Evolutionary conservation across 2,888 invertebrate species (phyloP).

Genomic region (Stenolophus ochropezus): DNA sequence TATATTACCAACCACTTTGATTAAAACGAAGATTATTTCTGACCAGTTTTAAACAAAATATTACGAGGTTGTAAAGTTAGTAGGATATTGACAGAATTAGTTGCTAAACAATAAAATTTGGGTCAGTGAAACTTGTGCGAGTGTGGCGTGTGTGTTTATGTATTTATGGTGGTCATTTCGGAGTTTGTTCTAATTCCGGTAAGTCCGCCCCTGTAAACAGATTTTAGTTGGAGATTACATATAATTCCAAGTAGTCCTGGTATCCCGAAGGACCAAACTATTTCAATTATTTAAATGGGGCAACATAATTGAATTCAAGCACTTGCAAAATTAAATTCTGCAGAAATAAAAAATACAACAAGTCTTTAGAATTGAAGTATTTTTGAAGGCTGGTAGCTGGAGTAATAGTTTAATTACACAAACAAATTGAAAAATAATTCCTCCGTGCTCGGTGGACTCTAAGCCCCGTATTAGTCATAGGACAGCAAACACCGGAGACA

Average conservation of each 20-base stretch:
- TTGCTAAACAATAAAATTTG: not conserved
- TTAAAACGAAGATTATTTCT: no score
- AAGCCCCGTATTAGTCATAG: not conserved
- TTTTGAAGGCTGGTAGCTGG: not conserved
- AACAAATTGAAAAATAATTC: constrained; percentile 15
- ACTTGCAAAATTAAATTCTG: constrained; percentile 43
- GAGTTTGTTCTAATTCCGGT: constrained; percentile 15
- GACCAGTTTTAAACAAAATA: no score
- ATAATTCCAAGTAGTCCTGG: constrained; percentile 53
- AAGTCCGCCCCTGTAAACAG: constrained; percentile 32
- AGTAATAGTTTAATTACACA: not conserved
- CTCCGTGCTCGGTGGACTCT: not conserved
- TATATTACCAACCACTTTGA: no score
- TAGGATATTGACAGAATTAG: not conserved
- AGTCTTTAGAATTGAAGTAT: not conserved
- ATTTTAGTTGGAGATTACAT: constrained; percentile 53
- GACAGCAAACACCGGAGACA: not conserved
- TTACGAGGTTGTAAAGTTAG: no score
- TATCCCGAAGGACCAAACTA: constrained; percentile 53
- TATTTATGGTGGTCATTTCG: constrained; percentile 8
- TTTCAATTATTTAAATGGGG: constrained; percentile 58
- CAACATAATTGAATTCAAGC: constrained; percentile 50
- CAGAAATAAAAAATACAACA: not conserved
- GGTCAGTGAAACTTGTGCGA: no score
- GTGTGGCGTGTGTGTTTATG: not conserved